Evolutionary conservation across 2,888 invertebrate species (phyloP), one percentile per base, ranked within the genome.

Genomic region (Troglohyphantes excavatus): DNA sequence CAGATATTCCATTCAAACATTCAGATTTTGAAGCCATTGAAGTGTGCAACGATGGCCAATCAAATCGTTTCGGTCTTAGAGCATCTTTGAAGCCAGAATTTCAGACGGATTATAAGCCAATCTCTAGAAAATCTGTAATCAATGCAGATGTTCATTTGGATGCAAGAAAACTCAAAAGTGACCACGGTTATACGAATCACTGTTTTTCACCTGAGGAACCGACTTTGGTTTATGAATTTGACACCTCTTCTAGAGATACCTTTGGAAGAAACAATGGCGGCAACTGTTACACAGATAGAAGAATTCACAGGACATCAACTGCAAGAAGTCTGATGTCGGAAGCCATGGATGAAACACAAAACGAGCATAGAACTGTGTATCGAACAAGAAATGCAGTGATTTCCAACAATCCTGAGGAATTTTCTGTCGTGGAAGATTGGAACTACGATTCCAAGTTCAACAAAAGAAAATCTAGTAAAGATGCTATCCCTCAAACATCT

Each of bases 291-390:
- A 17, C 23, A 2, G 19, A 33, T 23, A 0, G 9, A 17, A 27
- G 27, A 21, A 19, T 81, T 29, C 33, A 17, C 9, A 81, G 68
- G 21, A 81, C 81, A 17, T 81, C 81, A 1, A 81, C 81, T 17
- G n/a, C 81, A 23, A 29, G 27, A n/a, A 39, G 21, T 67, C 68
- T 7, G 2, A 68, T 26, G 13, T 53, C 61, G 3, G 33, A 7
- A 13, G 17, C 9, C 9, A 33, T 33, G 1, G 33, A 68, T 7
- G 33, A n/a, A 33, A 5, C 7, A n/a, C 3, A 5, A 33, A 33
- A 33, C 23, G 13, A 17, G 7, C 26, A 65, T 23, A 17, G 5
- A 33, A 68, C 33, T 68, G 19, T 68, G 6, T 11, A 13, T 33
- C 33, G 68, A 68, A 53, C 53, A 17, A n/a, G 17, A 13, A 53